Percentiles rank a stretch among this genome's conserved stretches.
Conservation (phyloP, 2,797 vertebrate species). For the Melanotaenia maccullochi region DNA sequence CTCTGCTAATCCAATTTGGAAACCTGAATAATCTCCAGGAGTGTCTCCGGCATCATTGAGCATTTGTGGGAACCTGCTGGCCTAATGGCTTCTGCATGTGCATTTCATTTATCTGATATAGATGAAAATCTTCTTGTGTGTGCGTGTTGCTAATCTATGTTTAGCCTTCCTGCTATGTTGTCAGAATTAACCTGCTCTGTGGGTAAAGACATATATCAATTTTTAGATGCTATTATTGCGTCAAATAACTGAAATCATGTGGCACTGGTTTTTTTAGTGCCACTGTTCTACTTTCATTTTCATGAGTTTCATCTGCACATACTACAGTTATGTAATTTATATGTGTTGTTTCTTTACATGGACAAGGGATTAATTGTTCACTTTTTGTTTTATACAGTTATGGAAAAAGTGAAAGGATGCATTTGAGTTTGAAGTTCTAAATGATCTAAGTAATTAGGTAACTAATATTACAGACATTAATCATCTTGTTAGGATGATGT, state of each 20-base stretch:
- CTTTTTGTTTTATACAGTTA: no score
- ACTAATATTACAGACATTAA: no score
- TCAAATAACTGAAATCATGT: not conserved
- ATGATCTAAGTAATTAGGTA: no score
- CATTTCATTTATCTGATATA: constrained; percentile 40
- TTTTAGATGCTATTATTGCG: constrained; percentile 1
- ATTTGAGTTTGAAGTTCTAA: no score
- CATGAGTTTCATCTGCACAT: not conserved
- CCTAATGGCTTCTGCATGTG: constrained; percentile 34
- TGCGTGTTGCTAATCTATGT: constrained; percentile 18
- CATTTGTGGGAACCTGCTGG: constrained; percentile 51
- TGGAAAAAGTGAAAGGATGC: no score
- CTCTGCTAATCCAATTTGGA: constrained; percentile 75
- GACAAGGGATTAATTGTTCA: no score
- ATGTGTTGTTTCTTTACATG: not conserved
- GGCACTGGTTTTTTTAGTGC: not conserved
- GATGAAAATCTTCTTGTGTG: constrained; percentile 9
- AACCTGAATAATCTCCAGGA: constrained; percentile 61
- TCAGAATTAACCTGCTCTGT: constrained; percentile 4
- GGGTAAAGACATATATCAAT: not conserved
- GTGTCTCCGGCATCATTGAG: constrained; percentile 47
- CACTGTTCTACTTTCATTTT: not conserved
- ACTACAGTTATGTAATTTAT: not conserved
- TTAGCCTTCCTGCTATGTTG: not conserved
- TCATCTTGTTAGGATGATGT: no score